Conservation (phyloP, 2,113 vertebrate species). For the Zosterops borbonicus region DNA sequence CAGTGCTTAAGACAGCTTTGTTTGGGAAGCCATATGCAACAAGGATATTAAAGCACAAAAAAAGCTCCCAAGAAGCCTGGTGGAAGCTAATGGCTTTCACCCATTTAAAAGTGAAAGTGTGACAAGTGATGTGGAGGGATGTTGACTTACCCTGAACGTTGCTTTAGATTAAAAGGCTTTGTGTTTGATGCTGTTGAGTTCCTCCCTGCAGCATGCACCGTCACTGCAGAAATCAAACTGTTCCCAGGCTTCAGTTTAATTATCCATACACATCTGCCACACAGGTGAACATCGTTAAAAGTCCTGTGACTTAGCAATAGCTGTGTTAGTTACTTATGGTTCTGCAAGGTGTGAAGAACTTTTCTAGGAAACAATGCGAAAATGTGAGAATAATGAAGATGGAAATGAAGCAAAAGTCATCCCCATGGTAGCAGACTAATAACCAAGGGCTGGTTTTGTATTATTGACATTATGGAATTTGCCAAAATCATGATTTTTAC, state of each 20-base stretch:
- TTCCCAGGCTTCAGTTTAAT: not conserved
- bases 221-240: not conserved
- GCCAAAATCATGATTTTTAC: not conserved
- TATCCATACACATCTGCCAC: not conserved
- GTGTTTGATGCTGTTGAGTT: not conserved
- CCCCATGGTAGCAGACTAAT: not conserved
- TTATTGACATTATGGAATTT: not conserved
- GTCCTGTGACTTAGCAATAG: not conserved
- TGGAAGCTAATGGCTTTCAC: not conserved
- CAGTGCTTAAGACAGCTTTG: not conserved
- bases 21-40: not conserved
- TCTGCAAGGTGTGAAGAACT: not conserved
- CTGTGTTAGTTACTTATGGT: not conserved
- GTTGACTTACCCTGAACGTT: not conserved
- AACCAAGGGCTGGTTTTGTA: not conserved
- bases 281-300: not conserved
- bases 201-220: fast-evolving
- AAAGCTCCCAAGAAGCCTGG: not conserved
- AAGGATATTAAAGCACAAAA: not conserved
- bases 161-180: not conserved
- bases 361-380: not conserved
- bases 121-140: not conserved
- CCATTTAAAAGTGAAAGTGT: not conserved
- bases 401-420: not conserved
- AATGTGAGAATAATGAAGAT: not conserved